Conservation (phyloP, 2,888 invertebrate species). For the Cheilosia impressa region DNA sequence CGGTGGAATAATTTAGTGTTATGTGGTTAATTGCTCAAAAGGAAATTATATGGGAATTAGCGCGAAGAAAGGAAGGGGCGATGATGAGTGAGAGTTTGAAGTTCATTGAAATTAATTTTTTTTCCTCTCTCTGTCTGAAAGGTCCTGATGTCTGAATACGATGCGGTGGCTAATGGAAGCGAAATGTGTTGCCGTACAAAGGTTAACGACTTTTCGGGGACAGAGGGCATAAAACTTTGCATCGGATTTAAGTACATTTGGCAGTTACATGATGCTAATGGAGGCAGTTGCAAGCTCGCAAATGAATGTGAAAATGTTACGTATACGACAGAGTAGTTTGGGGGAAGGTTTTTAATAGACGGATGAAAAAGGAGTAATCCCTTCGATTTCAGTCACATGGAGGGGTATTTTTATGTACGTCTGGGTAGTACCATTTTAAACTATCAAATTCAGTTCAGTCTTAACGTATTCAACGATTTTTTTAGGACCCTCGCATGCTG, state of each 20-base stretch:
- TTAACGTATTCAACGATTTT: too few relatives aligned
- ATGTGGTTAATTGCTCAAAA: slow-evolving; percentile 67
- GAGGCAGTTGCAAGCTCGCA: slow-evolving; percentile 9
- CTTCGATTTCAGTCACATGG: not conserved
- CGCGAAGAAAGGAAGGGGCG: slow-evolving; percentile 22
- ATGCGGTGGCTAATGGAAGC: slow-evolving; percentile 43
- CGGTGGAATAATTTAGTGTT: slow-evolving; percentile 66
- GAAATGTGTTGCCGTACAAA: slow-evolving; percentile 19
- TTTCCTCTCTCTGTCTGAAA: not conserved
- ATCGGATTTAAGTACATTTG: slow-evolving; percentile 19
- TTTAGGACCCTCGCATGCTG: too few relatives aligned
- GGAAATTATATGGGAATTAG: slow-evolving; percentile 66
- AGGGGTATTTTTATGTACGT: too few relatives aligned
- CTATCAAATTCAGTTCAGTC: too few relatives aligned
- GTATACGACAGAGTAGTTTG: slow-evolving; percentile 7
- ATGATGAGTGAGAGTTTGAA: slow-evolving; percentile 46
- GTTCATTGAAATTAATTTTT: slow-evolving; percentile 40
- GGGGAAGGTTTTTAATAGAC: not conserved
- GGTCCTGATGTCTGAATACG: not conserved
- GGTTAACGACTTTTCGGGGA: slow-evolving; percentile 55
- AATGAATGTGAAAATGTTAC: slow-evolving; percentile 34
- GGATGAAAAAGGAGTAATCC: too few relatives aligned
- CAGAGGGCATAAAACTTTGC: slow-evolving; percentile 28
- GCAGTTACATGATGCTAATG: slow-evolving; percentile 38
- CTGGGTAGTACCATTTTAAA: too few relatives aligned